Conservation (phyloP, 2,797 vertebrate genomes). For the Anguilla obscura region DNA sequence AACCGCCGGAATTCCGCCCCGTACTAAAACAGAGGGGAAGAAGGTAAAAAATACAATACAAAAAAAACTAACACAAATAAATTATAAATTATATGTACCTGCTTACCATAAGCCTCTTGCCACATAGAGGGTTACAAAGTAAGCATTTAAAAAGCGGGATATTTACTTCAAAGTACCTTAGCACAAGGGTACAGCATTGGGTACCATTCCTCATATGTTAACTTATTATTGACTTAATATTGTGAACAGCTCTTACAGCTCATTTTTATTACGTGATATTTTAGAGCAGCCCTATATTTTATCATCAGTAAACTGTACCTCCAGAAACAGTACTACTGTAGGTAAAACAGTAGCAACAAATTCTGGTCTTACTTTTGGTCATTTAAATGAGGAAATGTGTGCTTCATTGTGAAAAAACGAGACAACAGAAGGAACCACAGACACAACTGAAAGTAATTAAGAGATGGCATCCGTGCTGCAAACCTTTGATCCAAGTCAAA, state of each 20-base stretch:
- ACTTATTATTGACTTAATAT: no score
- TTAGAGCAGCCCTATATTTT: background rate
- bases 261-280: background rate
- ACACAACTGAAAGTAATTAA: slow-evolving; percentile 17
- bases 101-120: background rate
- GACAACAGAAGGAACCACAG: background rate
- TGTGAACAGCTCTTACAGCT: no score
- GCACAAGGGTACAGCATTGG: background rate
- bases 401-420: background rate
- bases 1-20: slow-evolving; percentile 86
- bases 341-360: background rate
- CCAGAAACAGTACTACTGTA: background rate
- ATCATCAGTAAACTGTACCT: background rate
- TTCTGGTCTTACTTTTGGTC: background rate
- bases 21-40: slow-evolving; percentile 66
- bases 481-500: slow-evolving; percentile 8
- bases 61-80: background rate
- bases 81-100: background rate
- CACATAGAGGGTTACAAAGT: background rate
- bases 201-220: no score
- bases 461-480: background rate
- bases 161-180: background rate
- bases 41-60: background rate
- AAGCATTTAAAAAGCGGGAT: background rate
- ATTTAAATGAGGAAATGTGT: background rate